Evolutionary conservation across 2,797 vertebrate genomes (phyloP).

Genomic region (Chrysocyon brachyurus): DNA sequence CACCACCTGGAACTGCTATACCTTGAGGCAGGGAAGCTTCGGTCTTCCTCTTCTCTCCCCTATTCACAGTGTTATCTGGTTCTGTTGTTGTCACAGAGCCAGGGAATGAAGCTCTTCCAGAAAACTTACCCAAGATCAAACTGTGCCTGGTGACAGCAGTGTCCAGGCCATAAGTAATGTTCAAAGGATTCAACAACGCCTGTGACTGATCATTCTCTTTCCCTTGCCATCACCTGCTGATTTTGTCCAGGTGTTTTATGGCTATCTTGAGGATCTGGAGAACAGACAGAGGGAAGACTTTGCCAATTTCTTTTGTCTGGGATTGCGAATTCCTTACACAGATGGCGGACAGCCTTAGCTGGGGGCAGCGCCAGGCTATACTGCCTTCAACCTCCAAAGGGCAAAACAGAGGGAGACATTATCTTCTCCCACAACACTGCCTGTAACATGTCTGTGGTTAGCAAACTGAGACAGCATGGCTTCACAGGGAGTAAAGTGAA

Average conservation of each 20-base stretch:
- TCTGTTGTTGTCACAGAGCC: slow-evolving; percentile 87
- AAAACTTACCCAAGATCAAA: slow-evolving; percentile 95
- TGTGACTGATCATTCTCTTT: slow-evolving; percentile 92
- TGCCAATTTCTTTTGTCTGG: slow-evolving; percentile 94
- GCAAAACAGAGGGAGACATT: slow-evolving; percentile 79
- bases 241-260: slow-evolving; percentile 95
- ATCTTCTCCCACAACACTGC: slow-evolving; percentile 77
- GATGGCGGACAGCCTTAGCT: slow-evolving; percentile 92
- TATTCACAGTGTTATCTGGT: slow-evolving; percentile 83
- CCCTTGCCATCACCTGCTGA: slow-evolving; percentile 94
- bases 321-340: slow-evolving; percentile 92
- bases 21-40: slow-evolving; percentile 77
- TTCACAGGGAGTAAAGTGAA: slow-evolving; percentile 48
- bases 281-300: slow-evolving; percentile 92
- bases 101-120: slow-evolving; percentile 91
- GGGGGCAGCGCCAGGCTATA: slow-evolving; percentile 88
- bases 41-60: slow-evolving; percentile 69
- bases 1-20: slow-evolving; percentile 76
- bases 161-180: slow-evolving; percentile 94
- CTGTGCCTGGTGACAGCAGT: slow-evolving; percentile 94
- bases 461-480: slow-evolving; percentile 66
- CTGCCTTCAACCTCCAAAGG: slow-evolving; percentile 83
- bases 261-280: slow-evolving; percentile 92
- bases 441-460: slow-evolving; percentile 81
- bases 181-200: slow-evolving; percentile 93